Conservation (phyloP, 2,113 vertebrate species). For the Tachysurus vachellii region DNA sequence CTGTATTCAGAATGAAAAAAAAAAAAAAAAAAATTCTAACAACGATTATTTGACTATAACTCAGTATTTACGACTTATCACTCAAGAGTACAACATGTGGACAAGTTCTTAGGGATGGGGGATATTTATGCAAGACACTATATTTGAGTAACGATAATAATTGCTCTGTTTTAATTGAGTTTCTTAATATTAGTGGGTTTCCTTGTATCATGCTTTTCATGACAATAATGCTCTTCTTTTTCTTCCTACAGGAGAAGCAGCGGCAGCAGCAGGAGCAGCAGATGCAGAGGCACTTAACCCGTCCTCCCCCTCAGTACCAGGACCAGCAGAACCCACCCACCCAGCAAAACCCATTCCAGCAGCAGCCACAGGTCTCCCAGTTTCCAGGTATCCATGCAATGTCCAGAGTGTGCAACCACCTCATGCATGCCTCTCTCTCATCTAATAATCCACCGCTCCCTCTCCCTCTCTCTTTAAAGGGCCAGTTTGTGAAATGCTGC, state of each 20-base stretch:
- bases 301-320: slow-evolving; percentile 95
- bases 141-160: not conserved
- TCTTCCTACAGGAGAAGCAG: slow-evolving; percentile 83
- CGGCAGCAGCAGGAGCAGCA: slow-evolving; percentile 88
- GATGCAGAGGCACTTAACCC: slow-evolving; percentile 89
- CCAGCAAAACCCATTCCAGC: slow-evolving; percentile 84
- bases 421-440: not conserved
- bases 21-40: not conserved
- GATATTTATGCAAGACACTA: not conserved
- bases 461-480: not conserved
- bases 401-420: not conserved
- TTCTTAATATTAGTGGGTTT: not conserved
- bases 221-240: not conserved
- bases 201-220: not conserved
- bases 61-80: not conserved
- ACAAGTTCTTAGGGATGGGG: not conserved
- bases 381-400: slow-evolving; percentile 78
- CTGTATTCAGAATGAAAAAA: too few relatives aligned
- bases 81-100: not conserved
- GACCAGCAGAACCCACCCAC: slow-evolving; percentile 76
- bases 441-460: too few relatives aligned
- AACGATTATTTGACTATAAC: not conserved
- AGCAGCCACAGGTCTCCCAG: slow-evolving; percentile 78
- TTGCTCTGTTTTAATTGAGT: not conserved
- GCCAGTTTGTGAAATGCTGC: not conserved